phyloP scores from a whole-genome alignment of 2,888 invertebrate species.

The Galeopsomyia nigrocyanea region DNA sequence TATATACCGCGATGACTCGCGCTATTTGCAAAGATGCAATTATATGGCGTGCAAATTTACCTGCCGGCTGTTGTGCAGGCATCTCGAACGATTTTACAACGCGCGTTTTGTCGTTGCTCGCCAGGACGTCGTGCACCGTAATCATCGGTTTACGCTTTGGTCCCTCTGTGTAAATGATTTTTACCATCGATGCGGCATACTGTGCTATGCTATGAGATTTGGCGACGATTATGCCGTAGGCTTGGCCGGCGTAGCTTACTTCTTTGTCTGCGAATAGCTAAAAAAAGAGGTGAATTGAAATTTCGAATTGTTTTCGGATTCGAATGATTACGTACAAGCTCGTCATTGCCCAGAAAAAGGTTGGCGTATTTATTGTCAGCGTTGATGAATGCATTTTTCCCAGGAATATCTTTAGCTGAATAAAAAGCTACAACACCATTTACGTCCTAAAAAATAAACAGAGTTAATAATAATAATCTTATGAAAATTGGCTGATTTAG shows the following conservation, averaged over 20 bases:
- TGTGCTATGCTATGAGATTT: conserved; percentile 73
- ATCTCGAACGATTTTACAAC: background rate
- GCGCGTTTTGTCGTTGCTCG: conserved; percentile 54
- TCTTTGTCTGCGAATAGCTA: conserved; percentile 61
- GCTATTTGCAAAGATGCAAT: too few species aligned
- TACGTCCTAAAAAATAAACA: conserved; percentile 69
- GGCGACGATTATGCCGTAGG: conserved; percentile 82
- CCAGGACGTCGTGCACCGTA: conserved; percentile 59
- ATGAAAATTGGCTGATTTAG: background rate
- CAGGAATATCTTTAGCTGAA: conserved; percentile 79
- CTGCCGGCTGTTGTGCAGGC: conserved; percentile 3
- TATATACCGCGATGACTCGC: too few species aligned
- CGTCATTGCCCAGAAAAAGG: conserved; percentile 51
- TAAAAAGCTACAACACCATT: conserved; percentile 78
- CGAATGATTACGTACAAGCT: conserved; percentile 53
- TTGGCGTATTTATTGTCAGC: conserved; percentile 3
- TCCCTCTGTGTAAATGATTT: conserved; percentile 27
- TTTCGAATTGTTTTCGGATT: background rate
- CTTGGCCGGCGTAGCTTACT: conserved; percentile 80
- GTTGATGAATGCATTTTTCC: conserved; percentile 69
- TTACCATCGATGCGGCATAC: conserved; percentile 69
- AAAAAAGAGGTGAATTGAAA: too few species aligned
- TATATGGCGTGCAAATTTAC: conserved; percentile 7
- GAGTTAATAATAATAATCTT: too few species aligned
- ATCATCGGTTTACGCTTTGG: conserved; percentile 58